Conservation (phyloP, 2,888 invertebrate species). For the Bimastos eiseni region DNA sequence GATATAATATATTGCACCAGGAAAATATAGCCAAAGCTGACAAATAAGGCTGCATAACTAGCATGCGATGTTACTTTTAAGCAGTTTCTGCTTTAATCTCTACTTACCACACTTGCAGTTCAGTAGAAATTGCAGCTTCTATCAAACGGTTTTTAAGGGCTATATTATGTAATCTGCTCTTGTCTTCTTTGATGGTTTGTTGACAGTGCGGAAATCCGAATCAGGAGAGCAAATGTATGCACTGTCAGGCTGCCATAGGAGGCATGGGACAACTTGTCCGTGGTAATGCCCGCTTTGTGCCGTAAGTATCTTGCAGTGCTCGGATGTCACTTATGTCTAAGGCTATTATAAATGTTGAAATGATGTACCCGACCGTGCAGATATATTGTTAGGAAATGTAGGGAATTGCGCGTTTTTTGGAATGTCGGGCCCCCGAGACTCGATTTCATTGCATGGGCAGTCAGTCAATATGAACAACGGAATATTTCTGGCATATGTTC, state of each 20-base stretch:
- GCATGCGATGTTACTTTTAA: background rate
- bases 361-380: no score
- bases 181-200: slow-evolving; percentile 18
- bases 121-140: background rate
- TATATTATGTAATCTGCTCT: background rate
- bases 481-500: no score
- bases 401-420: no score
- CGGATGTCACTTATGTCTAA: no score
- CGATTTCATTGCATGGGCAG: no score
- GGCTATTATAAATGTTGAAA: no score
- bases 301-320: background rate
- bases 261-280: slow-evolving; percentile 27
- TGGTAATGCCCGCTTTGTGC: slow-evolving; percentile 8
- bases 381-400: no score
- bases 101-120: background rate
- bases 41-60: slow-evolving; percentile 20
- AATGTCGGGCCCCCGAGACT: no score
- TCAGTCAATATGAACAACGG: no score
- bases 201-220: slow-evolving; percentile 38
- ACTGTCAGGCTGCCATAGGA: slow-evolving; percentile 39
- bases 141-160: background rate
- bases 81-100: background rate
- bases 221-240: slow-evolving; percentile 23
- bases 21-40: slow-evolving; percentile 43
- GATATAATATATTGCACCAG: slow-evolving; percentile 40